These are phyloP conservation scores for Poicephalus meyeri DNA, from an alignment of 2,113 vertebrate genomes.

Conservation along the genomic window DNA sequence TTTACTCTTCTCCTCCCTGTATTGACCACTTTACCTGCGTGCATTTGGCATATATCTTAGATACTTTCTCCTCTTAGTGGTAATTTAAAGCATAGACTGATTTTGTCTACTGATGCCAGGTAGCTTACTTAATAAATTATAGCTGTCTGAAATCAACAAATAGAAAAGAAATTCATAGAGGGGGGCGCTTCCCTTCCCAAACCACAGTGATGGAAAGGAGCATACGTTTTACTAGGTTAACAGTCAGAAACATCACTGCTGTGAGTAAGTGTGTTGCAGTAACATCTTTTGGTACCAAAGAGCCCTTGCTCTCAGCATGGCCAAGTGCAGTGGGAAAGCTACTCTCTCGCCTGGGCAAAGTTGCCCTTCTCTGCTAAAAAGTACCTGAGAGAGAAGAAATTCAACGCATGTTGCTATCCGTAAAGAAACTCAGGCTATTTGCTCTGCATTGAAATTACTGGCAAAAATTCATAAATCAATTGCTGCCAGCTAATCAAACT, in stretches of 20 bases:
- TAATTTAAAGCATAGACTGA: conserved; percentile 61
- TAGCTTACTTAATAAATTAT: conserved; percentile 74
- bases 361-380: not conserved
- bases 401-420: accelerated
- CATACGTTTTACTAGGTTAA: not conserved
- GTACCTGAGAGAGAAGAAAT: not conserved
- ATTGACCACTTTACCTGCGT: conserved; percentile 67
- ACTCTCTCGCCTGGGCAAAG: not conserved
- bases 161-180: conserved; percentile 31
- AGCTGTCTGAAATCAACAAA: conserved; percentile 47
- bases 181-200: not conserved
- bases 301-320: not conserved
- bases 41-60: conserved; percentile 42
- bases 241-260: not conserved
- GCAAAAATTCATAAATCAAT: not conserved
- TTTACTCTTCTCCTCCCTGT: conserved; percentile 45
- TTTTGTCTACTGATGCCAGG: conserved; percentile 54
- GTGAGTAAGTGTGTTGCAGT: conserved; percentile 31
- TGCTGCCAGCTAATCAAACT: not conserved
- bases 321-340: conserved; percentile 2
- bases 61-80: conserved; percentile 53
- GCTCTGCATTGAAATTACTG: not conserved
- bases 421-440: not conserved
- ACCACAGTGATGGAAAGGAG: not conserved
- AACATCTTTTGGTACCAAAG: conserved; percentile 30